phyloP scores from a whole-genome alignment of 2,797 vertebrate species.

The Pelochelys cantorii region DNA sequence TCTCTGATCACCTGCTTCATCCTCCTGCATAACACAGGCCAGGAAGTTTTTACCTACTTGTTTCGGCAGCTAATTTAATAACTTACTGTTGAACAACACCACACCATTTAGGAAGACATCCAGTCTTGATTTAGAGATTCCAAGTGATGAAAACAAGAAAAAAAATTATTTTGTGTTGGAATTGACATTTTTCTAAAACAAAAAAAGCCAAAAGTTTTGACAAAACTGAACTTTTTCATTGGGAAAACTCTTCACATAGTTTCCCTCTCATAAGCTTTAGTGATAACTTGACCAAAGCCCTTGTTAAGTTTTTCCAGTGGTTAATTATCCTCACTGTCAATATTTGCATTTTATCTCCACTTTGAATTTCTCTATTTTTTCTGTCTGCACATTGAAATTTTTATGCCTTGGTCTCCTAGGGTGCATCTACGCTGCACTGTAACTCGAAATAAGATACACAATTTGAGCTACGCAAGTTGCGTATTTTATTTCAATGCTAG shows the following conservation, averaged over 20 bases:
- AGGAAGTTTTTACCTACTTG: not conserved
- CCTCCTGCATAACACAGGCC: not conserved
- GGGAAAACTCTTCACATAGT: rapidly evolving
- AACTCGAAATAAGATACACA: no score
- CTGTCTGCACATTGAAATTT: not conserved
- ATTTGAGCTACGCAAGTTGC: no score
- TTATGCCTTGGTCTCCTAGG: not conserved
- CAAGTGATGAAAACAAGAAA: not conserved
- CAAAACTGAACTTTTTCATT: not conserved
- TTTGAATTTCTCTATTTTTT: not conserved
- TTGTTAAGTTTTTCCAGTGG: not conserved
- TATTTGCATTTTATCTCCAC: not conserved
- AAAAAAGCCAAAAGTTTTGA: not conserved
- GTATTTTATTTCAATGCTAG: no score
- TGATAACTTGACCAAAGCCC: not conserved
- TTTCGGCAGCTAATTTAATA: not conserved
- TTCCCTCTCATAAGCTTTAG: not conserved
- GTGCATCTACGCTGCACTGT: no score
- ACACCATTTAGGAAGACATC: not conserved
- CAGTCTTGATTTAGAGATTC: not conserved
- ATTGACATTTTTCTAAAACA: not conserved
- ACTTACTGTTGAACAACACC: not conserved
- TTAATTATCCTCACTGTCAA: not conserved
- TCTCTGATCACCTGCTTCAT: not conserved
- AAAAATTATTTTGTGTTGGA: not conserved